Conservation (phyloP, 2,888 invertebrate species). For the Timema cristinae region DNA sequence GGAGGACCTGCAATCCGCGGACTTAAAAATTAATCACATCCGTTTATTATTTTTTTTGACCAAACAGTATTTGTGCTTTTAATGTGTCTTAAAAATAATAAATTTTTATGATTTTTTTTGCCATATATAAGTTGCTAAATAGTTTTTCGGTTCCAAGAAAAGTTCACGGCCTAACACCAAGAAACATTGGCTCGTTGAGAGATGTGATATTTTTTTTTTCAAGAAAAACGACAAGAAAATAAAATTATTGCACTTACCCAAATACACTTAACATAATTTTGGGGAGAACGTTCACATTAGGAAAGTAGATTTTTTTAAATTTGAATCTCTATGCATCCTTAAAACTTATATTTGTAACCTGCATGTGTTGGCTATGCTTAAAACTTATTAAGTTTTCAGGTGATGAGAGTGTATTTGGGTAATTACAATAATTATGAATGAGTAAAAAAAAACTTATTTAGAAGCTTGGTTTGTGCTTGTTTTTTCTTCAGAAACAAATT, state of each 20-base stretch:
- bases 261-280: conserved; percentile 1
- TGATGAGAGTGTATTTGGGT: conserved; percentile 20
- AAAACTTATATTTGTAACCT: background rate
- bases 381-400: background rate
- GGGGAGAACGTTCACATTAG: background rate
- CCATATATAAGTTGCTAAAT: background rate
- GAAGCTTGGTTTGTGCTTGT: conserved; percentile 25
- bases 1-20: background rate
- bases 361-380: conserved; percentile 7
- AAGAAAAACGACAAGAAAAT: background rate
- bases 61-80: too few species aligned
- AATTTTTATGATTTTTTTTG: too few species aligned
- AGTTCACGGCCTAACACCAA: conserved; percentile 32
- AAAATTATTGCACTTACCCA: conserved; percentile 10
- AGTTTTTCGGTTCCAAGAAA: background rate
- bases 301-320: conserved; percentile 3
- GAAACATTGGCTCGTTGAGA: conserved; percentile 41
- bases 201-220: conserved; percentile 22
- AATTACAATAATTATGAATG: conserved; percentile 19
- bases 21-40: too few species aligned
- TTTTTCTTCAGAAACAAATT: conserved; percentile 16
- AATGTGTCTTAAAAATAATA: too few species aligned
- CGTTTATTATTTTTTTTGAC: too few species aligned
- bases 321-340: conserved; percentile 6
- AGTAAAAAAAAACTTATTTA: conserved; percentile 13